Percentiles rank a stretch among this genome's conserved stretches.
Evolutionary conservation across 2,113 vertebrate species (phyloP).

Genomic region (Petrocephalus zakoni): DNA sequence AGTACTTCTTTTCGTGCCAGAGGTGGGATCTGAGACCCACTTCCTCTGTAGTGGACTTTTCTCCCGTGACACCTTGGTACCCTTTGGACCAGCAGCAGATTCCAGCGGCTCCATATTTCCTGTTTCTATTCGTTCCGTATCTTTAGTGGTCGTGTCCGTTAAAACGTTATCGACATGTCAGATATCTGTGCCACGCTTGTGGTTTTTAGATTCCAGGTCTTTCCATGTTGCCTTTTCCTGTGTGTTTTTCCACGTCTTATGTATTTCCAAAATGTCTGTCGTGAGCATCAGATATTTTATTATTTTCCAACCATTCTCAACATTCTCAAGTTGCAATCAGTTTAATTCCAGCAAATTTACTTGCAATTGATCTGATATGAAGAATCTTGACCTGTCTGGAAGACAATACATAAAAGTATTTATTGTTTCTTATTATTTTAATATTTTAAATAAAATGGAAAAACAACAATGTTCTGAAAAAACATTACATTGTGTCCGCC

Average conservation of each 20-base stretch:
- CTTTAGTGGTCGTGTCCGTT: conserved; percentile 35
- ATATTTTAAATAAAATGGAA: neutral
- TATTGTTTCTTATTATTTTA: neutral
- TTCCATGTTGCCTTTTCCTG: conserved; percentile 54
- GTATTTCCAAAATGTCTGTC: conserved; percentile 35
- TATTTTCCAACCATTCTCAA: conserved; percentile 38
- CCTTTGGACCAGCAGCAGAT: conserved; percentile 77
- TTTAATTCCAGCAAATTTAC: conserved; percentile 22
- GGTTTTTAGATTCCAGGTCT: conserved; percentile 61
- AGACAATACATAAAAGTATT: conserved; percentile 16
- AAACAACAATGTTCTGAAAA: neutral
- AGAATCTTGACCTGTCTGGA: conserved; percentile 39
- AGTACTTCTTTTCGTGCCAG: conserved; percentile 76
- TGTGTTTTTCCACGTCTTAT: conserved; percentile 32
- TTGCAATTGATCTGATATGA: conserved; percentile 35
- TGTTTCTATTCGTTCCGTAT: conserved; percentile 34
- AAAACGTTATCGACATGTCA: conserved; percentile 66
- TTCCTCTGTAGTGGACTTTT: conserved; percentile 74
- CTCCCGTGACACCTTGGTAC: conserved; percentile 83
- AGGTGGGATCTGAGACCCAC: conserved; percentile 84
- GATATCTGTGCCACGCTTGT: conserved; percentile 59
- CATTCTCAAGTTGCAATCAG: conserved; percentile 12
- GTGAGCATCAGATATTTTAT: conserved; percentile 43
- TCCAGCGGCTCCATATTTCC: conserved; percentile 85
- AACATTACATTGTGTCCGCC: neutral